A percentile compares a stretch with the other conserved stretches of the same genome.
phyloP scores from a whole-genome alignment of 2,888 invertebrate species.

The Brachypalpus laphriformis region DNA sequence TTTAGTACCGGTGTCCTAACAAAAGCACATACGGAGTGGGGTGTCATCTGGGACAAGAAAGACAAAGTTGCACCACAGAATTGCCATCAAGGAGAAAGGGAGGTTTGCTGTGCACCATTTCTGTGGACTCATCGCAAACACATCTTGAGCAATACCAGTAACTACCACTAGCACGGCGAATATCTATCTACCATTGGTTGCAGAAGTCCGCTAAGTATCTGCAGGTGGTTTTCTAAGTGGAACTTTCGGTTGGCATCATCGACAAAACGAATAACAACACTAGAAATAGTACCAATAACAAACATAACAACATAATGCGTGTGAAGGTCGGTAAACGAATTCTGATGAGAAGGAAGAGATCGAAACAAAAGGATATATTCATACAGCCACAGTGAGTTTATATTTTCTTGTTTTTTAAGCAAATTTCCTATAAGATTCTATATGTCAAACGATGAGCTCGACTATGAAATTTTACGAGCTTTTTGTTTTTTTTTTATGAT shows the following conservation, averaged over 20 bases:
- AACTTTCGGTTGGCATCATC: constrained; percentile 7
- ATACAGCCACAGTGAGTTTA: constrained; percentile 81
- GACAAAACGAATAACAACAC: constrained; percentile 66
- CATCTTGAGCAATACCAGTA: background rate
- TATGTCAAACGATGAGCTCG: background rate
- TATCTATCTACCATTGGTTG: background rate
- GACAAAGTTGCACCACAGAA: no score
- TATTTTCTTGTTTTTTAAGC: constrained; percentile 31
- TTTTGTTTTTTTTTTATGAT: background rate
- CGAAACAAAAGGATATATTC: constrained; percentile 78
- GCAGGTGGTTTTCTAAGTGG: constrained; percentile 40
- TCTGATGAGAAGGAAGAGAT: constrained; percentile 79
- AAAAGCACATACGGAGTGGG: no score
- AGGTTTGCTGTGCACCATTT: constrained; percentile 9
- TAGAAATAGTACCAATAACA: constrained; percentile 8
- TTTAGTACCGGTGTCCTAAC: background rate
- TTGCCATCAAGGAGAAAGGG: background rate
- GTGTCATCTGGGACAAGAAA: background rate
- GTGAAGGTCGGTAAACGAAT: constrained; percentile 81
- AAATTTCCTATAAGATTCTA: background rate
- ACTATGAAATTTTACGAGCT: background rate
- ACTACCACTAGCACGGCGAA: constrained; percentile 2
- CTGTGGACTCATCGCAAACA: constrained; percentile 41
- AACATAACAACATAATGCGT: constrained; percentile 77
- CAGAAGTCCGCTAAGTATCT: constrained; percentile 16